Base-by-base conservation (phyloP, 2,797 vertebrate genomes). In the Fratercula arctica region DNA sequence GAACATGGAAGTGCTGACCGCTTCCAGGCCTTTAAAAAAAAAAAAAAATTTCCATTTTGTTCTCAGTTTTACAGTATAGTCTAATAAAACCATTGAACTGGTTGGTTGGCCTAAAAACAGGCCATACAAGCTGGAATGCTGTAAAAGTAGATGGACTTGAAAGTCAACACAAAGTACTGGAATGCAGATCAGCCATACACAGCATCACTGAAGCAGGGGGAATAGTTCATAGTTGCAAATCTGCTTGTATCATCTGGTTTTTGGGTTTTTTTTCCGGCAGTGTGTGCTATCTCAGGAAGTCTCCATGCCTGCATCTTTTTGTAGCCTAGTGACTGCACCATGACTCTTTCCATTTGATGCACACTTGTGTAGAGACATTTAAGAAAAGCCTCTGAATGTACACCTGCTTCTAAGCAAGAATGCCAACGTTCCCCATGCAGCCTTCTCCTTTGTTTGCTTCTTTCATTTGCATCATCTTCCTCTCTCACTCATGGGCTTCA, bases 261-360 rank as follows among this genome's bases (percentile, higher is more conserved):
- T 48, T 48, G 9, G 18, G 4, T 6, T 13, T 16, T 26, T 2
- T 3, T 3, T 3, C 25, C 51, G 61, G 13, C 3, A 1, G 59
- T 15, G 35, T 9, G 11, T 29, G 56, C 59, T 67, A 56, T 3
- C 14, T 14, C 48, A 75, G 35, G 37, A 88, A 81, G 50, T n/a
- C 41, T 60, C 33, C 8, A 37, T 8, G 35, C 4, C 14, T 35
- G 19, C 28, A 45, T 23, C 45, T 50, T 80, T 89, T 5, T 31
- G 17, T 51, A 78, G 45, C 28, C 63, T 25, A 70, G 10, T 35
- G 48, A 64, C 45, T 26, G 10, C 53, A 72, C 3, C 28, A 51
- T 2, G 2, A n/a, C 60, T 54, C 54, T 7, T 33, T 50, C 50
- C 54, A n/a, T 70, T 74, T 54, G 41, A 81, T 53, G 45, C 8